These are phyloP conservation scores for Stegana nigrithorax DNA, from an alignment of 2,888 invertebrate species.

Conservation along the genomic window DNA sequence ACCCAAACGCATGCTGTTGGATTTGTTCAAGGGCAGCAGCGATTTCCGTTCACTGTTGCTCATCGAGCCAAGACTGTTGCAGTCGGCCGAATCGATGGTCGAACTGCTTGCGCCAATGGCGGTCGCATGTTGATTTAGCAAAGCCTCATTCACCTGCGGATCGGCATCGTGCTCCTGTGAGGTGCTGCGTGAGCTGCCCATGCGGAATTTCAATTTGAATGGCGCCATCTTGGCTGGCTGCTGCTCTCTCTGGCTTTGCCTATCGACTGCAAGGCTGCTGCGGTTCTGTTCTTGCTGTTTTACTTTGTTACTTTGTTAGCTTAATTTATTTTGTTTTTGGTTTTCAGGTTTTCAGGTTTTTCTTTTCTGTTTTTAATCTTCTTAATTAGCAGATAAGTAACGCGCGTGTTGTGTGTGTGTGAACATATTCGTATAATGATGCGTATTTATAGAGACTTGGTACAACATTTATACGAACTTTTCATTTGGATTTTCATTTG, in stretches of 20 bases:
- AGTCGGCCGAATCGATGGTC: constrained; percentile 67
- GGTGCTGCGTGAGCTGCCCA: constrained; percentile 68
- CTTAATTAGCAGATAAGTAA: no score
- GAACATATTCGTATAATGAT: no score
- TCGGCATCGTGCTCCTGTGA: constrained; percentile 68
- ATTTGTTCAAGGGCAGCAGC: constrained; percentile 58
- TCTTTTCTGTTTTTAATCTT: no score
- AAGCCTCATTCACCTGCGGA: constrained; percentile 66
- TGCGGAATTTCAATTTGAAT: constrained; percentile 69
- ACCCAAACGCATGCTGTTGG: constrained; percentile 66
- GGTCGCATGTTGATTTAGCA: constrained; percentile 55
- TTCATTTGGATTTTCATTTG: no score
- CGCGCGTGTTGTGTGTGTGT: no score
- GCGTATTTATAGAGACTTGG: no score
- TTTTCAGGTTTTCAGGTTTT: background rate
- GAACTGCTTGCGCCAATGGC: constrained; percentile 66
- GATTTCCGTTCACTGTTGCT: constrained; percentile 63
- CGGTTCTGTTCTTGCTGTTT: constrained; percentile 6
- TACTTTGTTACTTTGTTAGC: no score
- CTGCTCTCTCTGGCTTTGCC: no score
- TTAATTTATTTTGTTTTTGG: background rate
- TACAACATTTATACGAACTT: no score
- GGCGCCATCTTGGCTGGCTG: no score
- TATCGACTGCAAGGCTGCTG: background rate
- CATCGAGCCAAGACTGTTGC: constrained; percentile 65